These are phyloP conservation scores for Cerastoderma edule DNA, from an alignment of 2,888 invertebrate genomes.

Conservation along the genomic window DNA sequence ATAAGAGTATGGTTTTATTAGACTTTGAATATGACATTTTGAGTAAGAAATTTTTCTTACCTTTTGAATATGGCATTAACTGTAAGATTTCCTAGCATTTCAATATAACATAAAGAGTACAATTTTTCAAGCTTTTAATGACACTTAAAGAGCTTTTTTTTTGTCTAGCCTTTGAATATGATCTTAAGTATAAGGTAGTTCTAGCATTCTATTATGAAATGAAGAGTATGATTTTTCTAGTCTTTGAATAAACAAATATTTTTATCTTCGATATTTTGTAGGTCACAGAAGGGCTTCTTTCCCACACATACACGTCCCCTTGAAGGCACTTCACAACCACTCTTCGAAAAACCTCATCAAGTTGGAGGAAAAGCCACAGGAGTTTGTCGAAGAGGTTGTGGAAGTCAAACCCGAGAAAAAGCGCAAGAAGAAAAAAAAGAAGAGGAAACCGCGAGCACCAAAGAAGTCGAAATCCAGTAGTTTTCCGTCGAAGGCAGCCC, in stretches of 20 bases:
- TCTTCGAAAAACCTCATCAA: constrained; percentile 37
- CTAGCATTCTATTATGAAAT: too few species aligned
- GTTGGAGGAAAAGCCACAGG: constrained; percentile 12
- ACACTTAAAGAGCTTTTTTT: too few species aligned
- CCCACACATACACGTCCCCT: constrained; percentile 78
- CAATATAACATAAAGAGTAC: too few species aligned
- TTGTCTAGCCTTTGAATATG: too few species aligned
- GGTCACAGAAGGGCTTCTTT: constrained; percentile 77
- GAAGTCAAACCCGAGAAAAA: constrained; percentile 57
- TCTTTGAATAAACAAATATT: neutral
- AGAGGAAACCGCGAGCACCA: constrained; percentile 57
- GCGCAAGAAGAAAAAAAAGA: constrained; percentile 52
- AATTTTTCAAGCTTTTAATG: too few species aligned
- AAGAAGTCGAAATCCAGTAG: constrained; percentile 57
- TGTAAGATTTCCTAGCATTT: too few species aligned
- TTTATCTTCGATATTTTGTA: constrained; percentile 39
- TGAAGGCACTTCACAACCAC: constrained; percentile 73
- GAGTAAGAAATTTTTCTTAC: too few species aligned
- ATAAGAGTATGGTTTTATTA: neutral
- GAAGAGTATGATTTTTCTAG: neutral
- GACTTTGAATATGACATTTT: neutral
- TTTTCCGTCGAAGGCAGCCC: constrained; percentile 75
- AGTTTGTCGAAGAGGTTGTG: constrained; percentile 37
- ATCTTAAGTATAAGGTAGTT: too few species aligned
- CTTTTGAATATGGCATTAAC: too few species aligned